phyloP scores from a whole-genome alignment of 92 coral and sea anemone species.

The Siderastrea siderea region DNA sequence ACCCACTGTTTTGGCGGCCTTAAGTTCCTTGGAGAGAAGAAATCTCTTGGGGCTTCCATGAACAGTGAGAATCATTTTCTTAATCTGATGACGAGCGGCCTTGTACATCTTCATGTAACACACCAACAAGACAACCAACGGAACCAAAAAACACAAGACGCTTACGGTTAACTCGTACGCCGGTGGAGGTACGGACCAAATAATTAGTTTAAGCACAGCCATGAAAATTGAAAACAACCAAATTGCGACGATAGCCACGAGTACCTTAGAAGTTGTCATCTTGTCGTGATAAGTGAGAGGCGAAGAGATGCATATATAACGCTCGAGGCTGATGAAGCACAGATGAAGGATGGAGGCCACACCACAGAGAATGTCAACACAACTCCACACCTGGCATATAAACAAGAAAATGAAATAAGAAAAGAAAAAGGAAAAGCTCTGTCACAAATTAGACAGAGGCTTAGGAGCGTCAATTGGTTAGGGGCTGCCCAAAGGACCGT shows the following conservation, averaged over 20 bases:
- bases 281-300: slow-evolving; percentile 82
- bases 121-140: slow-evolving; percentile 73
- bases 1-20: slow-evolving; percentile 96
- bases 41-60: slow-evolving; percentile 93
- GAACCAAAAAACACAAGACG: slow-evolving; percentile 77
- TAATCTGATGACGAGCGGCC: slow-evolving; percentile 86
- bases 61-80: slow-evolving; percentile 87
- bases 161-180: slow-evolving; percentile 83
- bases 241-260: slow-evolving; percentile 68
- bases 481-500: too few relatives aligned
- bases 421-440: neutral
- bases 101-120: slow-evolving; percentile 83
- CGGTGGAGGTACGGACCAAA: slow-evolving; percentile 81
- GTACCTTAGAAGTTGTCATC: slow-evolving; percentile 77
- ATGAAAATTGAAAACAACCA: slow-evolving; percentile 81
- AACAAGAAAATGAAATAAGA: neutral
- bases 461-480: too few relatives aligned
- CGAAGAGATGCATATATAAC: slow-evolving; percentile 74
- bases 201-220: slow-evolving; percentile 74
- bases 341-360: slow-evolving; percentile 78
- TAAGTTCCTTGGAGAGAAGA: slow-evolving; percentile 87
- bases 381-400: slow-evolving; percentile 62
- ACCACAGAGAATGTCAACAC: slow-evolving; percentile 81
- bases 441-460: too few relatives aligned
- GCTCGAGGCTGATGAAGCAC: slow-evolving; percentile 72